Conservation (phyloP, 2,888 invertebrate genomes). For the Synanthedon tipuliformis region DNA sequence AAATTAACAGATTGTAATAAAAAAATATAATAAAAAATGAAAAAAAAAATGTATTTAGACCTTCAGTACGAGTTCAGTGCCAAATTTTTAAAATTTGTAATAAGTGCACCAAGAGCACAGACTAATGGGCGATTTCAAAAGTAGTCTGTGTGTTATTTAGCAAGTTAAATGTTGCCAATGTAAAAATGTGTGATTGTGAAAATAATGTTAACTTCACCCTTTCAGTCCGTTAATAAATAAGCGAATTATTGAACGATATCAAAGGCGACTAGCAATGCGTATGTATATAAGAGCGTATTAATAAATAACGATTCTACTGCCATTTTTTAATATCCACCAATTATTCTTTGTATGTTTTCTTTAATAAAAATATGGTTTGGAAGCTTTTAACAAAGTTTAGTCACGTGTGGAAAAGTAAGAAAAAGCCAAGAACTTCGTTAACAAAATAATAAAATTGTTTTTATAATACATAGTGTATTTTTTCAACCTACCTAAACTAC, state of each 20-base stretch:
- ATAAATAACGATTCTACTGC: neutral
- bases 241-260: neutral
- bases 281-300: neutral
- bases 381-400: neutral
- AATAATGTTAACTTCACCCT: too few species aligned
- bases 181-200: too few species aligned
- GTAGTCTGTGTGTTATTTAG: too few species aligned
- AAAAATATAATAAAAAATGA: too few species aligned
- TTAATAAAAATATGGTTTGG: neutral
- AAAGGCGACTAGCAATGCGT: constrained; percentile 5
- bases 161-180: too few species aligned
- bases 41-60: too few species aligned
- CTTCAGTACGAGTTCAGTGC: too few species aligned
- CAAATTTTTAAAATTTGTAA: too few species aligned
- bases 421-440: constrained; percentile 1
- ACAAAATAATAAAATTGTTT: constrained; percentile 4
- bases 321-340: neutral
- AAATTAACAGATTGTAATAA: neutral
- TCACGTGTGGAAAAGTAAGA: neutral
- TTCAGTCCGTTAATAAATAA: neutral
- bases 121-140: too few species aligned
- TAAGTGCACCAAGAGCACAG: too few species aligned
- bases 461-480: neutral
- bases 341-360: too few species aligned
- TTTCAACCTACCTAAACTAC: neutral